Evolutionary conservation across 2,113 vertebrate genomes (phyloP).

Genomic region (Ondatra zibethicus): DNA sequence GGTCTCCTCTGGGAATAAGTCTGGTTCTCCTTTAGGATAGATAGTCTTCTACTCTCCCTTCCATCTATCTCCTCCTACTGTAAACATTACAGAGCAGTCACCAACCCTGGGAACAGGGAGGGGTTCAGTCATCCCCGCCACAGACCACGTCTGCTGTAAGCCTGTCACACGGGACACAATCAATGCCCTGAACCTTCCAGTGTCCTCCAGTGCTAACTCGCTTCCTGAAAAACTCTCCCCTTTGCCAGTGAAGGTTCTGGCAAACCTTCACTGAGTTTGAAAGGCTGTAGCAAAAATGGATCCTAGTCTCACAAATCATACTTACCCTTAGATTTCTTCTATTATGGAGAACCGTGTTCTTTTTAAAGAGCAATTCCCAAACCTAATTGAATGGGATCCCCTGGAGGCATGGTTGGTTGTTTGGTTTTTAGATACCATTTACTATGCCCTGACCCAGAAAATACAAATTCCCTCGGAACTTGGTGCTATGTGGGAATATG

Average conservation of each 20-base stretch:
- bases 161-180: background rate
- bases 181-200: slow-evolving; percentile 23
- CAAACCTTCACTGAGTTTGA: slow-evolving; percentile 9
- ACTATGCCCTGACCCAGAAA: background rate
- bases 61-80: background rate
- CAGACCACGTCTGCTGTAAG: background rate
- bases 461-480: background rate
- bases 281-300: background rate
- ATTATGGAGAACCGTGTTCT: background rate
- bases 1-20: background rate
- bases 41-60: background rate
- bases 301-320: background rate
- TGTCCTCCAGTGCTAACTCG: background rate
- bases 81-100: background rate
- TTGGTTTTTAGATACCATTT: background rate
- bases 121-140: no score
- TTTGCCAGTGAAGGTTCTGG: background rate
- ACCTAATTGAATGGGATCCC: background rate
- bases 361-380: slow-evolving; percentile 12
- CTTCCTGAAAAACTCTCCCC: slow-evolving; percentile 22
- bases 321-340: slow-evolving; percentile 9
- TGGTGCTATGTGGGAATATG: background rate
- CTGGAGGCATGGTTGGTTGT: background rate
- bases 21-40: background rate
- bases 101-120: background rate